Conservation (phyloP, 2,113 vertebrate species). For the human region DNA sequence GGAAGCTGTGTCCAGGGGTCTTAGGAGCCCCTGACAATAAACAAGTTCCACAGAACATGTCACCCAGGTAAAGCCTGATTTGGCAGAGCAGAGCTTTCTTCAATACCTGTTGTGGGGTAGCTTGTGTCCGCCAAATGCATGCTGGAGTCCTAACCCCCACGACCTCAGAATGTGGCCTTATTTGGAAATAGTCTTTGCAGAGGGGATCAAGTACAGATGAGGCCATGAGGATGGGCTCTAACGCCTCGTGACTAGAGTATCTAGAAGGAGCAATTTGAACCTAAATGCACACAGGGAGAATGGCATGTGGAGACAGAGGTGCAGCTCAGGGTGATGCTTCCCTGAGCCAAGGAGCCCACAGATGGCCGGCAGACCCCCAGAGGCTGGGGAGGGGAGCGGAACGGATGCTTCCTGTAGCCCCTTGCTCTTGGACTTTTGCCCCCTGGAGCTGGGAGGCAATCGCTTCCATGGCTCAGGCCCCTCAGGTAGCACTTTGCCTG, state of each 20-base stretch:
- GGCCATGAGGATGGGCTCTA: rapidly evolving
- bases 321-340: background rate
- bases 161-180: background rate
- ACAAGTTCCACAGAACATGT: background rate
- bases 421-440: rapidly evolving
- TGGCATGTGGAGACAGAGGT: rapidly evolving
- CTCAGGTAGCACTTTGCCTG: rapidly evolving
- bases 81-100: background rate
- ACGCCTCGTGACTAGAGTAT: rapidly evolving
- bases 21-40: background rate
- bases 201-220: background rate
- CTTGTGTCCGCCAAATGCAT: rapidly evolving
- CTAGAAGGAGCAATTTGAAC: too few relatives aligned
- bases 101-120: rapidly evolving
- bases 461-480: rapidly evolving
- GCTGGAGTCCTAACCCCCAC: background rate
- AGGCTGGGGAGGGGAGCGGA: rapidly evolving
- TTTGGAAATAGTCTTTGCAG: background rate
- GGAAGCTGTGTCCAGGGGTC: background rate
- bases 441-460: too few relatives aligned
- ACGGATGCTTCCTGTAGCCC: rapidly evolving
- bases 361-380: background rate
- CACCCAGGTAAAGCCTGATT: rapidly evolving
- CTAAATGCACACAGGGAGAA: rapidly evolving
- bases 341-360: rapidly evolving